These are phyloP conservation scores for Petrocephalus microphthalmus DNA, from an alignment of 2,113 vertebrate genomes.

Conservation along the genomic window DNA sequence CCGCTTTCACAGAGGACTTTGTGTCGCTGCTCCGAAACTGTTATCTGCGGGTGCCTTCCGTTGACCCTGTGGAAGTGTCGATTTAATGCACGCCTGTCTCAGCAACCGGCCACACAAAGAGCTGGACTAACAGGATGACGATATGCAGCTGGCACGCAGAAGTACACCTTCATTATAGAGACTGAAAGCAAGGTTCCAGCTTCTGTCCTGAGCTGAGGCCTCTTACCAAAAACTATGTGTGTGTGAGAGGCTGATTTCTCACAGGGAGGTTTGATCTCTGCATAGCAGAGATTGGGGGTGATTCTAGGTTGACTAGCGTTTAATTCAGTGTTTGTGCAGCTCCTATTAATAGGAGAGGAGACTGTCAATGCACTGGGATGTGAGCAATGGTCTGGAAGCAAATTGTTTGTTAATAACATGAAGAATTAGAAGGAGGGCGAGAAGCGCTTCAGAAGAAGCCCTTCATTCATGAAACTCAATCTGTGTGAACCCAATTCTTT, in stretches of 20 bases:
- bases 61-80: neutral
- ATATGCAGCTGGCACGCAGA: neutral
- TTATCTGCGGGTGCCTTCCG: neutral
- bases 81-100: neutral
- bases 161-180: neutral
- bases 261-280: neutral
- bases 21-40: neutral
- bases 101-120: neutral
- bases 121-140: neutral
- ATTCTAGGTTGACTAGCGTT: neutral
- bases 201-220: neutral
- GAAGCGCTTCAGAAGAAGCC: neutral
- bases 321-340: neutral
- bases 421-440: neutral
- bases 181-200: neutral
- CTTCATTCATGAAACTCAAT: neutral
- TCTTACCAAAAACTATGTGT: neutral
- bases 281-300: neutral
- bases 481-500: neutral
- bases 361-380: neutral
- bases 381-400: neutral
- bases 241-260: neutral
- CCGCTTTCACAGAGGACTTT: neutral
- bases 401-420: neutral
- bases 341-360: neutral